phyloP scores from a whole-genome alignment of 2,797 vertebrate genomes.

The Sebastes vulpes region DNA sequence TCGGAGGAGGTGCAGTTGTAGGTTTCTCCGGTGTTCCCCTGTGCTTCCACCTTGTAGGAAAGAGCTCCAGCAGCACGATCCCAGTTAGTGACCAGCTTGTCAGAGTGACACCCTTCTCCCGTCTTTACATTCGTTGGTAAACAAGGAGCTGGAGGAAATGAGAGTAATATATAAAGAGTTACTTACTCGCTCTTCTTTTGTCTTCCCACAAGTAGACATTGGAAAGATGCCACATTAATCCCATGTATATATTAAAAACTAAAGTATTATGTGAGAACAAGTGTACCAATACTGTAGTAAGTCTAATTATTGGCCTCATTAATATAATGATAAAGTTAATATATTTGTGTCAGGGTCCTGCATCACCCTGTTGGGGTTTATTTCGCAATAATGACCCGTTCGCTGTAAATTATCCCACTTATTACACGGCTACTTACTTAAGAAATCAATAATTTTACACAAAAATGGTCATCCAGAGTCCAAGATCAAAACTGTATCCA shows the following conservation, averaged over 20 bases:
- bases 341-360: no score
- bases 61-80: constrained; percentile 76
- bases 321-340: background rate
- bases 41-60: constrained; percentile 74
- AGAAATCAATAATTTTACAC: no score
- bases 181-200: background rate
- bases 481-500: no score
- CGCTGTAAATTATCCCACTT: no score
- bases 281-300: background rate
- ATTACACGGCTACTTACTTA: no score
- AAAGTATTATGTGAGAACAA: background rate
- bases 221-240: background rate
- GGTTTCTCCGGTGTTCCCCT: constrained; percentile 72
- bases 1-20: constrained; percentile 81
- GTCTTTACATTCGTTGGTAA: constrained; percentile 79
- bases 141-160: constrained; percentile 73
- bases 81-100: constrained; percentile 78
- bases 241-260: background rate
- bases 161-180: background rate
- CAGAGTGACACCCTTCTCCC: constrained; percentile 55
- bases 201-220: background rate
- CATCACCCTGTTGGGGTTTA: no score
- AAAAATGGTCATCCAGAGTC: no score
- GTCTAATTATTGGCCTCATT: background rate
- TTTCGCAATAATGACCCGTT: no score